Evolutionary conservation across 2,888 invertebrate species (phyloP).

Genomic region (Lordiphosa andalusiaca): DNA sequence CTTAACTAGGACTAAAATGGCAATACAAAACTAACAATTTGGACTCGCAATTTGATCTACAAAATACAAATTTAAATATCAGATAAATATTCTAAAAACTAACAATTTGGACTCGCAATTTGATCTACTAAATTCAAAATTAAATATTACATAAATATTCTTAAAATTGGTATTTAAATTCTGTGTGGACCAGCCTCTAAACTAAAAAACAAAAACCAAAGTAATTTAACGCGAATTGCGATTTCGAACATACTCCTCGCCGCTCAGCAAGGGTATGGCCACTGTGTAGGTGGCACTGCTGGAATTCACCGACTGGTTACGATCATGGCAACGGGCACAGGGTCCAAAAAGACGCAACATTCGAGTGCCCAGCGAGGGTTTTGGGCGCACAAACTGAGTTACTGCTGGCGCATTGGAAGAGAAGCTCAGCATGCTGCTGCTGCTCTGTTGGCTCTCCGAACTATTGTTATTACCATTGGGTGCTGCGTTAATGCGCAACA

Average conservation of each 20-base stretch:
- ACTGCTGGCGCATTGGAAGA: background rate
- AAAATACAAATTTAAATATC: too few species aligned
- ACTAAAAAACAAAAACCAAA: too few species aligned
- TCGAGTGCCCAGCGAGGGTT: conserved; percentile 56
- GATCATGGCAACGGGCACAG: conserved; percentile 70
- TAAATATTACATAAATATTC: too few species aligned
- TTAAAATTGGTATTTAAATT: too few species aligned
- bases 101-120: too few species aligned
- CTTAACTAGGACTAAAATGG: too few species aligned
- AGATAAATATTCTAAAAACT: too few species aligned
- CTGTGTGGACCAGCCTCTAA: too few species aligned
- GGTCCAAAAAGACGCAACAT: conserved; percentile 70
- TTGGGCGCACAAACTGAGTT: conserved; percentile 21
- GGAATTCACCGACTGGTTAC: conserved; percentile 43
- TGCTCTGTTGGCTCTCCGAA: background rate
- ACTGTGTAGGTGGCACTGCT: conserved; percentile 62
- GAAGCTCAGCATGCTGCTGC: conserved; percentile 11
- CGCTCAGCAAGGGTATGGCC: conserved; percentile 59
- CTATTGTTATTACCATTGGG: conserved; percentile 10
- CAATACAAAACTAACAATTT: too few species aligned
- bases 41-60: too few species aligned
- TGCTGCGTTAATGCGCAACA: conserved; percentile 2
- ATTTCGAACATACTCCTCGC: conserved; percentile 8
- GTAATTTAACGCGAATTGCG: background rate
- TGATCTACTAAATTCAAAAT: too few species aligned